Percentiles rank a stretch among this genome's conserved stretches.
Evolutionary conservation across 2,113 vertebrate genomes (phyloP).

Genomic region (Passer montanus): DNA sequence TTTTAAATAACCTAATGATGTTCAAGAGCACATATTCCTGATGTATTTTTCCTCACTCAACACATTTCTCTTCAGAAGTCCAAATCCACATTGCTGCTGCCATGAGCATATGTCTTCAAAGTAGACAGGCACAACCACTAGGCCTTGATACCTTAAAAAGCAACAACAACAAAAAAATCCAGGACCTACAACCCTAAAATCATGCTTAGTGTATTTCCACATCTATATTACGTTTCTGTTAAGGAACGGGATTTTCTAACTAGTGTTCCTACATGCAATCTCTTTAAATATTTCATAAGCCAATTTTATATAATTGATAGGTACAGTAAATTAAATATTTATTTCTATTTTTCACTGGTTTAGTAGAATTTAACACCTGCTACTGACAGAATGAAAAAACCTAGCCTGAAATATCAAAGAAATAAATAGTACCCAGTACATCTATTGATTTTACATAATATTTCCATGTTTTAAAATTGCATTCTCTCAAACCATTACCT

Average conservation of each 20-base stretch:
- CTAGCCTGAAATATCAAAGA: slow-evolving; percentile 2
- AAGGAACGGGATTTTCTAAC: background rate
- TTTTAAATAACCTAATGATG: background rate
- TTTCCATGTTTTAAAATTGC: slow-evolving; percentile 54
- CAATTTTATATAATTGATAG: slow-evolving; percentile 57
- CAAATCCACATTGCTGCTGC: background rate
- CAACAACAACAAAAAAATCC: background rate
- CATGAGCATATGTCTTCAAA: background rate
- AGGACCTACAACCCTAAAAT: background rate
- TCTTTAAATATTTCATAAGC: slow-evolving; percentile 60
- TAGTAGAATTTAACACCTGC: slow-evolving; percentile 51
- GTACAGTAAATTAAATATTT: slow-evolving; percentile 60
- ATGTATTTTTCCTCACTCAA: background rate
- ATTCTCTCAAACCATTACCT: slow-evolving; percentile 53
- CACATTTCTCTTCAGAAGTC: background rate
- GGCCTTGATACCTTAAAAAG: background rate
- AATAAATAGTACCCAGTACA: slow-evolving; percentile 16
- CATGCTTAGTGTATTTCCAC: background rate
- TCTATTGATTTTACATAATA: slow-evolving; percentile 55
- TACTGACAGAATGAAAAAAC: background rate
- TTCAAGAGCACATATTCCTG: background rate
- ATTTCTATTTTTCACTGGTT: slow-evolving; percentile 44
- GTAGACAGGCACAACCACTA: background rate
- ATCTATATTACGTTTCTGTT: slow-evolving; percentile 11
- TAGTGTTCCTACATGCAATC: background rate